phyloP scores from a whole-genome alignment of 53 echinoderm and acorn worm species.

The Holothuria scabra region DNA sequence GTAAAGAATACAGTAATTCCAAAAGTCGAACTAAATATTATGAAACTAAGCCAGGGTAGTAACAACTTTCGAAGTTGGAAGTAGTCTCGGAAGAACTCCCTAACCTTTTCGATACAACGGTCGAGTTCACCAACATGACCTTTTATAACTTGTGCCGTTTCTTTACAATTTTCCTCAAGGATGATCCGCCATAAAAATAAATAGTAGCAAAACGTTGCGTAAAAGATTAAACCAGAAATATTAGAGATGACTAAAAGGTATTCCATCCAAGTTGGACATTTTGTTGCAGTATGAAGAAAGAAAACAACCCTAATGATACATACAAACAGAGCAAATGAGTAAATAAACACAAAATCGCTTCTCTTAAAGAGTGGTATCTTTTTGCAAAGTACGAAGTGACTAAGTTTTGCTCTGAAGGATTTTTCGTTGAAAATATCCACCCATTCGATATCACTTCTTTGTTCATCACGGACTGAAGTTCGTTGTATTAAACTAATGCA shows the following conservation, averaged over 20 bases:
- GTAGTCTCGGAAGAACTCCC: slow-evolving; percentile 16
- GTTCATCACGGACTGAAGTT: background rate
- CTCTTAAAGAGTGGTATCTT: too few species aligned
- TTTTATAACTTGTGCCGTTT: background rate
- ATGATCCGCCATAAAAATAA: background rate
- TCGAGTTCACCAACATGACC: background rate
- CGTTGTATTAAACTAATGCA: background rate
- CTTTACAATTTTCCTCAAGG: background rate
- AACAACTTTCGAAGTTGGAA: slow-evolving; percentile 11
- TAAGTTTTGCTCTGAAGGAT: too few species aligned
- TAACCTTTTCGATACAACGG: background rate
- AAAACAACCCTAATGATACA: background rate
- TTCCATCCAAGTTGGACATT: background rate
- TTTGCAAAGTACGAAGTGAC: too few species aligned
- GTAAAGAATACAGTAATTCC: slow-evolving; percentile 19
- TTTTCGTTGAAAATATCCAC: too few species aligned
- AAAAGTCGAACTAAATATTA: slow-evolving; percentile 18
- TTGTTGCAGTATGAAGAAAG: background rate
- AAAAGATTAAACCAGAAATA: slow-evolving; percentile 6
- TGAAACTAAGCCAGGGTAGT: slow-evolving; percentile 1
- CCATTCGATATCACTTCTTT: too few species aligned
- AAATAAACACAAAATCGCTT: too few species aligned
- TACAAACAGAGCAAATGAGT: too few species aligned
- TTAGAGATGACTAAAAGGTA: background rate
- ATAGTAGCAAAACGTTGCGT: slow-evolving; percentile 5